phyloP scores from a whole-genome alignment of 2,888 invertebrate species.

The Marronus borbonicus region DNA sequence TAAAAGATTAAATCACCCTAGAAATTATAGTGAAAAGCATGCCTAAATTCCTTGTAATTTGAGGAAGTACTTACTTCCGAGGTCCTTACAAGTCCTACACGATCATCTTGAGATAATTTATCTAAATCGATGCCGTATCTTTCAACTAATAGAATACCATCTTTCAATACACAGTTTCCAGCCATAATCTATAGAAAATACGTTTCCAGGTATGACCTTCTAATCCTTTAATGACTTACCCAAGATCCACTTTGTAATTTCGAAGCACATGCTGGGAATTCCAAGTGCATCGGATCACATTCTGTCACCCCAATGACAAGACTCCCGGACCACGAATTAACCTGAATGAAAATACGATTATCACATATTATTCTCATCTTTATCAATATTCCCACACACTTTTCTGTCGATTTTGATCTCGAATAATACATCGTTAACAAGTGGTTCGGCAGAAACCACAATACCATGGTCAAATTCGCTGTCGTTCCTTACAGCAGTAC shows the following conservation, averaged over 20 bases:
- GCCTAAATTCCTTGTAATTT: not conserved
- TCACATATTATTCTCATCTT: not conserved
- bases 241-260: conserved; percentile 88
- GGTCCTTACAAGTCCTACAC: conserved; percentile 88
- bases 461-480: conserved; percentile 92
- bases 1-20: conserved; percentile 90
- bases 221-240: conserved; percentile 71
- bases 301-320: conserved; percentile 84
- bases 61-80: conserved; percentile 73
- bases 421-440: conserved; percentile 86
- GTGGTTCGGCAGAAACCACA: conserved; percentile 85
- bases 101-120: conserved; percentile 83
- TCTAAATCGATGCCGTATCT: conserved; percentile 90
- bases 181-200: conserved; percentile 80
- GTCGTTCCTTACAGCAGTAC: conserved; percentile 85
- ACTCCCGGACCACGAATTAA: conserved; percentile 85
- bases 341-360: conserved; percentile 71
- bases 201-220: conserved; percentile 7
- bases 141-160: conserved; percentile 87
- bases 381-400: conserved; percentile 72
- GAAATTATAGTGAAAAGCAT: not conserved
- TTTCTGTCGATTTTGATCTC: conserved; percentile 92
- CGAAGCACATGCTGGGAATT: conserved; percentile 83
- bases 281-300: conserved; percentile 78
- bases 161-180: conserved; percentile 87